phyloP scores from a whole-genome alignment of 2,113 vertebrate genomes.

The Boleophthalmus pectinirostris region DNA sequence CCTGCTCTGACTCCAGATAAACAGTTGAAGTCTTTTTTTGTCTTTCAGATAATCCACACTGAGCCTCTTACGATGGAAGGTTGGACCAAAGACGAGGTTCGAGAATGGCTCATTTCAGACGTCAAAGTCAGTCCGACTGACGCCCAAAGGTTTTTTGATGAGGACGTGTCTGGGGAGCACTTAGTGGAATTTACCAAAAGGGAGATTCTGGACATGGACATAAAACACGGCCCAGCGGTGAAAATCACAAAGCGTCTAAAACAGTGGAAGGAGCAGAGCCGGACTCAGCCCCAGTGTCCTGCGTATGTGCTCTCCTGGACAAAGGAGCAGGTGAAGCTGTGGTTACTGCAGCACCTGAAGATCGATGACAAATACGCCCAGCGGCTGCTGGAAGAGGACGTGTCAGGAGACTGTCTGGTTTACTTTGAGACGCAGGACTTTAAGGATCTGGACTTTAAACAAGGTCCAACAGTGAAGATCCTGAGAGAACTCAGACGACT shows the following conservation, averaged over 20 bases:
- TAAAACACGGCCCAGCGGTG: conserved; percentile 74
- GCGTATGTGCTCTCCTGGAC: conserved; percentile 37
- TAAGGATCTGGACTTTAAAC: conserved; percentile 68
- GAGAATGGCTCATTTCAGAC: conserved; percentile 60
- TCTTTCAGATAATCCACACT: conserved; percentile 18
- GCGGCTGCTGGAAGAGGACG: conserved; percentile 66
- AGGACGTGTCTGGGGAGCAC: conserved; percentile 67
- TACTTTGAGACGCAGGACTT: conserved; percentile 67
- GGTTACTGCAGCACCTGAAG: conserved; percentile 66
- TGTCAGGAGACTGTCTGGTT: conserved; percentile 70
- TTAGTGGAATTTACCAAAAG: conserved; percentile 62
- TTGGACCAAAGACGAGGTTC: conserved; percentile 78
- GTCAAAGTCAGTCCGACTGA: conserved; percentile 67
- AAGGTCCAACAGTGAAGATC: conserved; percentile 72
- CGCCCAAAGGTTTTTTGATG: conserved; percentile 60
- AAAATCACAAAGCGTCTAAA: conserved; percentile 62
- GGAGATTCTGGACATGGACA: conserved; percentile 66
- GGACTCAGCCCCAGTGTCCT: conserved; percentile 10
- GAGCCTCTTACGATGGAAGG: conserved; percentile 29
- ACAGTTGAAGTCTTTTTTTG: neutral
- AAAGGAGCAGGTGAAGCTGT: conserved; percentile 66
- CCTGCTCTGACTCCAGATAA: no score
- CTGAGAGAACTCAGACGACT: conserved; percentile 42
- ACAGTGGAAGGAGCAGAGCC: conserved; percentile 20
- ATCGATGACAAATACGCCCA: conserved; percentile 64